A percentile compares a stretch with the other conserved stretches of the same genome.
These are phyloP conservation scores for Crocidura indochinensis DNA, from an alignment of 2,797 vertebrate genomes.

Conservation along the genomic window DNA sequence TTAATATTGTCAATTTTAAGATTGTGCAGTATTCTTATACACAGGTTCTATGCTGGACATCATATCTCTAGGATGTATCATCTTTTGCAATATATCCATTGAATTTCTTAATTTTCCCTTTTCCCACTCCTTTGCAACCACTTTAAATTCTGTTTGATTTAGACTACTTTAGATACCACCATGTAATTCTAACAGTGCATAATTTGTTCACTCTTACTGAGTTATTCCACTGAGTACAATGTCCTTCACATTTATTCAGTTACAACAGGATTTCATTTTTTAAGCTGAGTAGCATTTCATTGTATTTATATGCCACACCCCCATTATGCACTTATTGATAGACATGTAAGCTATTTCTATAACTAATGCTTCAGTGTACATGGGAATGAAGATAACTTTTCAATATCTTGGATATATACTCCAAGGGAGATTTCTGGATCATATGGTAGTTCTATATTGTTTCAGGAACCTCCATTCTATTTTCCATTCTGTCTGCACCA, in stretches of 20 bases:
- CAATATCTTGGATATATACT: background rate
- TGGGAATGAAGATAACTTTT: background rate
- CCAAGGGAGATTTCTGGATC: background rate
- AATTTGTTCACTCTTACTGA: background rate
- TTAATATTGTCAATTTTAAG: background rate
- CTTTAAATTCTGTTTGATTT: constrained; percentile 1
- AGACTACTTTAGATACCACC: background rate
- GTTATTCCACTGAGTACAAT: background rate
- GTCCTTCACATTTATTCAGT: background rate
- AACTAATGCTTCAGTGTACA: background rate
- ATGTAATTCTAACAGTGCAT: background rate
- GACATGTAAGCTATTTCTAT: background rate
- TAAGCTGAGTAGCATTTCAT: background rate
- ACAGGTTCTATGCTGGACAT: background rate
- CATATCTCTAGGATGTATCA: background rate
- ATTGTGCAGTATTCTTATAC: background rate
- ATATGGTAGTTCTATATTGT: background rate
- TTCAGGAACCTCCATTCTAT: background rate
- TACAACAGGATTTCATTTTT: background rate
- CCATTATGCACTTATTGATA: background rate
- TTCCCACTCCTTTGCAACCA: background rate
- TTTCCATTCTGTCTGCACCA: background rate
- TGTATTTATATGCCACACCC: background rate
- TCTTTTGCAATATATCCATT: background rate
- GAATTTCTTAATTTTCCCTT: background rate